phyloP scores from a whole-genome alignment of 2,888 invertebrate species.

The Frankliniella intonsa region DNA sequence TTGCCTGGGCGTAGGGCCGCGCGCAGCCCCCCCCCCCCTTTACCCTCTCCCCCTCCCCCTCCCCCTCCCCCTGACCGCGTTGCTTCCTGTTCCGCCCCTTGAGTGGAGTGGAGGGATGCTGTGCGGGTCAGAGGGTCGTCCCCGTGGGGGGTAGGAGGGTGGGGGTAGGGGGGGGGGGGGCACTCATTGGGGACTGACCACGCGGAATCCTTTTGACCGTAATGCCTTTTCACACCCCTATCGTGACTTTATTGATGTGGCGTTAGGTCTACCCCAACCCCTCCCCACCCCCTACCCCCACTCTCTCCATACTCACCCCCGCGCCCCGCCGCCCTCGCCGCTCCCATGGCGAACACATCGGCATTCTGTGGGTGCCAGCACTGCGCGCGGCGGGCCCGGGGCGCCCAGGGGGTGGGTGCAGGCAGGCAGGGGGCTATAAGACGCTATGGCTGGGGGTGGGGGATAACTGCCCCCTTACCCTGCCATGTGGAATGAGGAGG shows the following conservation, averaged over 20 bases:
- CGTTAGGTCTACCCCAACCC: neutral
- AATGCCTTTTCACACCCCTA: conserved; percentile 23
- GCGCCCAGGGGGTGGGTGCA: neutral
- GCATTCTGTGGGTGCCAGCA: conserved; percentile 16
- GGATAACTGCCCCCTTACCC: conserved; percentile 1
- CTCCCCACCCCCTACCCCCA: neutral
- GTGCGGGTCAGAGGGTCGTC: no score
- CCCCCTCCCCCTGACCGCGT: no score
- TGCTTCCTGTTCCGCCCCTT: no score
- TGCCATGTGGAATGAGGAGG: conserved; percentile 18
- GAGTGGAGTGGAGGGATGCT: no score
- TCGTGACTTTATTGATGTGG: conserved; percentile 21
- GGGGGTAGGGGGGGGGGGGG: neutral
- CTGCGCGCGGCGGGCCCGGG: neutral
- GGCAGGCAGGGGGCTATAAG: neutral
- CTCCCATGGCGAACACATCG: neutral
- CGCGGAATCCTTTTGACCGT: conserved; percentile 22
- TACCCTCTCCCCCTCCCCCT: no score
- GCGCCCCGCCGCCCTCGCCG: neutral
- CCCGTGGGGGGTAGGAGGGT: neutral
- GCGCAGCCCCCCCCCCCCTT: no score
- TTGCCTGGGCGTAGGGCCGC: no score
- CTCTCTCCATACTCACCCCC: neutral
- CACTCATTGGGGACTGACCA: neutral
- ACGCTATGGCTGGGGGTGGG: neutral